phyloP scores from a whole-genome alignment of 2,113 vertebrate genomes.

The Tautogolabrus adspersus region DNA sequence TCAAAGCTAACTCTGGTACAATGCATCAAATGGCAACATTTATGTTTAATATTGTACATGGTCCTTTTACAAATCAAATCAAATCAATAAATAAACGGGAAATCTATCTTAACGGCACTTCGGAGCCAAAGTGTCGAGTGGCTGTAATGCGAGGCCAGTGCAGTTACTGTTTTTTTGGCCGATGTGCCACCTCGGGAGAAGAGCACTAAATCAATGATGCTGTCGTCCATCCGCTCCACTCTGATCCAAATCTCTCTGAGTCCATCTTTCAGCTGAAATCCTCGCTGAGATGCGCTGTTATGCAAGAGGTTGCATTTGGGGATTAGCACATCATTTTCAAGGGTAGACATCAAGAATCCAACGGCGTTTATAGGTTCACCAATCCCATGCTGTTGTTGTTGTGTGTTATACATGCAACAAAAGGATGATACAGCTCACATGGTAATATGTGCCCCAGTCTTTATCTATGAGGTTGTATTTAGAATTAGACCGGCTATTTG shows the following conservation, averaged over 20 bases:
- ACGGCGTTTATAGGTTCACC: constrained; percentile 60
- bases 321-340: constrained; percentile 76
- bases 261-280: constrained; percentile 72
- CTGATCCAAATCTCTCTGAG: constrained; percentile 56
- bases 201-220: constrained; percentile 42
- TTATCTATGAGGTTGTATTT: too few species aligned
- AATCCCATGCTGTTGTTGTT: constrained; percentile 52
- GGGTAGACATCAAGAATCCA: constrained; percentile 69
- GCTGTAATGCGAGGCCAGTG: constrained; percentile 21
- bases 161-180: constrained; percentile 14
- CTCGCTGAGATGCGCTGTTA: constrained; percentile 66
- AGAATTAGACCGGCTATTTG: too few species aligned
- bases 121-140: constrained; percentile 9
- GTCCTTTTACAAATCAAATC: too few species aligned
- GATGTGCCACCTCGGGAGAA: constrained; percentile 15
- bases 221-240: constrained; percentile 52
- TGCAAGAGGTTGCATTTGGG: constrained; percentile 74
- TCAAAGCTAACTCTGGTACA: too few species aligned
- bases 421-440: constrained; percentile 12
- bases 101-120: neutral
- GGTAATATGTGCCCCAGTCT: neutral
- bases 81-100: neutral
- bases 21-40: too few species aligned
- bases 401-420: constrained; percentile 41
- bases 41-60: too few species aligned